Evolutionary conservation across 2,888 invertebrate species (phyloP).

Genomic region (Eristalinus aeneus): DNA sequence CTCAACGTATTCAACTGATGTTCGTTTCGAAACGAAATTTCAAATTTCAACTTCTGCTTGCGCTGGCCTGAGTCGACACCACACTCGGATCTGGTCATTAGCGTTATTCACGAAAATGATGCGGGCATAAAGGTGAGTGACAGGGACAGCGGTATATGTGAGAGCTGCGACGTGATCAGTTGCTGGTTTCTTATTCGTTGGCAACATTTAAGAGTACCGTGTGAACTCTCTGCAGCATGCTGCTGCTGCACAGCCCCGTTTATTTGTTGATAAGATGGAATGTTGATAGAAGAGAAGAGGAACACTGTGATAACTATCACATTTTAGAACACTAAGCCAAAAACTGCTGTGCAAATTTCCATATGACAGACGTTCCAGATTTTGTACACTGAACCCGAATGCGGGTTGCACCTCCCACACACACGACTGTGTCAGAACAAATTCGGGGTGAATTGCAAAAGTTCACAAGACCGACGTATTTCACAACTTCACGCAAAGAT

Average conservation of each 20-base stretch:
- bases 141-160: neutral
- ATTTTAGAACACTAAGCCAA: conserved; percentile 29
- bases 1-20: conserved; percentile 60
- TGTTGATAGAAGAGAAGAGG: neutral
- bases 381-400: neutral
- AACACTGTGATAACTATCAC: conserved; percentile 37
- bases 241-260: neutral
- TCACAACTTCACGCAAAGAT: conserved; percentile 41
- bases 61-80: neutral
- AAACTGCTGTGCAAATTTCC: conserved; percentile 18
- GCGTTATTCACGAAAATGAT: conserved; percentile 1
- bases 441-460: conserved; percentile 14
- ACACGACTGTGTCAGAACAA: neutral
- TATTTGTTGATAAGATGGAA: neutral
- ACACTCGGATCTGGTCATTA: neutral
- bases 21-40: conserved; percentile 60
- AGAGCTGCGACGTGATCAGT: neutral
- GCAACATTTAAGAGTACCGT: conserved; percentile 44
- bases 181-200: neutral
- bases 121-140: neutral
- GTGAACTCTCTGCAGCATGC: conserved; percentile 27
- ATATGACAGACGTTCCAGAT: conserved; percentile 13
- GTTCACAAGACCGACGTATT: conserved; percentile 1
- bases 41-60: conserved; percentile 59
- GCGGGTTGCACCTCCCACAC: neutral